Evolutionary conservation across 1,140 invertebrate genomes (phyloP).

Genomic region (Nasonia giraulti): DNA sequence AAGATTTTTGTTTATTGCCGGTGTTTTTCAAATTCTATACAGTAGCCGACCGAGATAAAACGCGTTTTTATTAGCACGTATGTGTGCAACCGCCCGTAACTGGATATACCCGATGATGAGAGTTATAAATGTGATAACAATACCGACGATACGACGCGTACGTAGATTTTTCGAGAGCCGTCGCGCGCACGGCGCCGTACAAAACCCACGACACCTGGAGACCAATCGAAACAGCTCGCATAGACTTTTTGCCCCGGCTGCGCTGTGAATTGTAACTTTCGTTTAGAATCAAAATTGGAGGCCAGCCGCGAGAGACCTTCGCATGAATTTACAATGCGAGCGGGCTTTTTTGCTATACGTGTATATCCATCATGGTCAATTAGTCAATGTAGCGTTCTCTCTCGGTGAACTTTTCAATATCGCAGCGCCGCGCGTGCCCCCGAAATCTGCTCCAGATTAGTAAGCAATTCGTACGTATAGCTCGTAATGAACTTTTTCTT

Average conservation of each 20-base stretch:
- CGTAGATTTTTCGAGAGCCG: neutral
- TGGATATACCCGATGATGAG: neutral
- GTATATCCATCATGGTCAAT: conserved; percentile 4
- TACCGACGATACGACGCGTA: neutral
- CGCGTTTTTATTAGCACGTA: neutral
- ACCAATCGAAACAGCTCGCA: neutral
- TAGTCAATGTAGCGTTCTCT: neutral
- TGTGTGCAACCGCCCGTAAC: neutral
- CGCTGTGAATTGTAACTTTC: conserved; percentile 6
- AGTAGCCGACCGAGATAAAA: neutral
- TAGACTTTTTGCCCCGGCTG: neutral
- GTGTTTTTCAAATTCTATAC: neutral
- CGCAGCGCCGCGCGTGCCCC: neutral
- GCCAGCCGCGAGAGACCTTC: neutral
- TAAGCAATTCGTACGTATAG: neutral
- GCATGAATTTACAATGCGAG: conserved; percentile 10
- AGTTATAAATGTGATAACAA: conserved; percentile 2
- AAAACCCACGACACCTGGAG: too few relatives aligned
- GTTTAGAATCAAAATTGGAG: conserved; percentile 12
- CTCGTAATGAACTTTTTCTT: neutral
- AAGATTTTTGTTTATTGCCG: neutral
- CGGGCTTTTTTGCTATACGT: neutral
- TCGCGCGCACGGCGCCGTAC: neutral
- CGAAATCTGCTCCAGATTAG: neutral
- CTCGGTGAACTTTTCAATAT: neutral